Percentiles rank a stretch among this genome's conserved stretches.
These are phyloP conservation scores for Amblyteles armatorius DNA, from an alignment of 2,888 invertebrate genomes.

Conservation along the genomic window DNA sequence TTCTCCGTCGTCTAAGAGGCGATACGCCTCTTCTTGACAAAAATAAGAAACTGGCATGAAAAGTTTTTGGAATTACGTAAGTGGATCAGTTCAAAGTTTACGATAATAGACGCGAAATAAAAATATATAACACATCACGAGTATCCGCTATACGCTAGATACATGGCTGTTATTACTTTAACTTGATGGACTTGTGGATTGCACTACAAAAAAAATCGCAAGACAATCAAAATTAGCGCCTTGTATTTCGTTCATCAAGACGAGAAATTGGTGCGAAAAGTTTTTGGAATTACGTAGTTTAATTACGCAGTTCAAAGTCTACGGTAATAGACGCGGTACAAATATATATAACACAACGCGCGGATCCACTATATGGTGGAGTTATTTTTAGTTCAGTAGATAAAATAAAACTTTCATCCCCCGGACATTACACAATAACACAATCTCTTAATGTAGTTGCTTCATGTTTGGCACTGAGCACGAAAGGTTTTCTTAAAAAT, in stretches of 20 bases:
- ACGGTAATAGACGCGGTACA: neutral
- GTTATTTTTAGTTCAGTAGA: slow-evolving; percentile 12
- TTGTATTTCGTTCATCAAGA: neutral
- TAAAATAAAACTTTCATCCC: slow-evolving; percentile 23
- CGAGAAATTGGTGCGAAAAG: neutral
- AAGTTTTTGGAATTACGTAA: neutral
- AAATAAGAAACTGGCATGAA: neutral
- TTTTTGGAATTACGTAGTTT: too few relatives aligned
- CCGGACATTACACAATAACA: neutral
- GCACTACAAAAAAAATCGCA: too few relatives aligned
- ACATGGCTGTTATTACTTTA: too few relatives aligned
- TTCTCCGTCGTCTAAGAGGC: neutral
- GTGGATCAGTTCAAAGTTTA: neutral
- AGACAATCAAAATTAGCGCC: too few relatives aligned
- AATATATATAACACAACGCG: neutral
- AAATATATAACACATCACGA: neutral
- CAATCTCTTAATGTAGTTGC: neutral
- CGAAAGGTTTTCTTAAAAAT: neutral
- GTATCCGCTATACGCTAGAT: too few relatives aligned
- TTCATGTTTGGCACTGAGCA: neutral
- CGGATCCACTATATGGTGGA: neutral
- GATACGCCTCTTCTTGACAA: neutral
- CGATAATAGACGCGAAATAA: neutral
- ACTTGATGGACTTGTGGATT: too few relatives aligned
- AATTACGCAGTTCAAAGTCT: neutral